Conservation (phyloP, 2,888 invertebrate species). For the Agrochola circellaris region DNA sequence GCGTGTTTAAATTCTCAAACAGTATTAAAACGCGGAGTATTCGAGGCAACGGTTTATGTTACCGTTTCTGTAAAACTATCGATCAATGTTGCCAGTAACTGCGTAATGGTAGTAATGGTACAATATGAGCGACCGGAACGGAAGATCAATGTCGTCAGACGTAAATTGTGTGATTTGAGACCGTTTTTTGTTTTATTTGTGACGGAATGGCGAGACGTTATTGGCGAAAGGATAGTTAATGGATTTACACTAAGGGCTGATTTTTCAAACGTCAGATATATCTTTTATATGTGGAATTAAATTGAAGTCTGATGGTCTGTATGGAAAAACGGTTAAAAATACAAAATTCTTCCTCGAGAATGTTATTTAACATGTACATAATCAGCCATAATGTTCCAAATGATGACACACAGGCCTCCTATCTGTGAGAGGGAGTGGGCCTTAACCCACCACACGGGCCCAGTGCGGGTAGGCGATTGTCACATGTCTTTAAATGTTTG, state of each 20-base stretch:
- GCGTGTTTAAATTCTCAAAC: conserved; percentile 48
- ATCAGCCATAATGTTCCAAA: too few species aligned
- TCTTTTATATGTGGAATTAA: too few species aligned
- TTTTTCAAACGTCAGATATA: too few species aligned
- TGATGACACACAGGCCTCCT: too few species aligned
- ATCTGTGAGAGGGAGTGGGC: too few species aligned
- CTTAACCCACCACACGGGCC: too few species aligned
- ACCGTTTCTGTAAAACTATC: conserved; percentile 60
- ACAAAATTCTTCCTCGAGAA: too few species aligned
- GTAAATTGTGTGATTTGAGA: conserved; percentile 26
- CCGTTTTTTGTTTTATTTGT: conserved; percentile 38
- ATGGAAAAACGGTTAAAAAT: too few species aligned
- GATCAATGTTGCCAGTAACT: conserved; percentile 55
- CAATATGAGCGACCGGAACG: conserved; percentile 38
- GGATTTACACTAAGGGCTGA: not conserved
- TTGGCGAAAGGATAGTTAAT: not conserved
- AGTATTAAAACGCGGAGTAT: conserved; percentile 48
- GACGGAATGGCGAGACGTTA: not conserved
- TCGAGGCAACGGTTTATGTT: conserved; percentile 56
- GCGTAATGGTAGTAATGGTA: conserved; percentile 50
- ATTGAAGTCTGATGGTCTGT: too few species aligned
- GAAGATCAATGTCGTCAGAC: conserved; percentile 40
- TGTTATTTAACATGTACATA: too few species aligned
- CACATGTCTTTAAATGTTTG: too few species aligned
- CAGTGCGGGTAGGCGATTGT: too few species aligned